Evolutionary conservation across 37 sponge, comb jelly and placozoan genomes (phyloP), one percentile per base, ranked within the genome.

Genomic region (Dysidea cf. avara): DNA sequence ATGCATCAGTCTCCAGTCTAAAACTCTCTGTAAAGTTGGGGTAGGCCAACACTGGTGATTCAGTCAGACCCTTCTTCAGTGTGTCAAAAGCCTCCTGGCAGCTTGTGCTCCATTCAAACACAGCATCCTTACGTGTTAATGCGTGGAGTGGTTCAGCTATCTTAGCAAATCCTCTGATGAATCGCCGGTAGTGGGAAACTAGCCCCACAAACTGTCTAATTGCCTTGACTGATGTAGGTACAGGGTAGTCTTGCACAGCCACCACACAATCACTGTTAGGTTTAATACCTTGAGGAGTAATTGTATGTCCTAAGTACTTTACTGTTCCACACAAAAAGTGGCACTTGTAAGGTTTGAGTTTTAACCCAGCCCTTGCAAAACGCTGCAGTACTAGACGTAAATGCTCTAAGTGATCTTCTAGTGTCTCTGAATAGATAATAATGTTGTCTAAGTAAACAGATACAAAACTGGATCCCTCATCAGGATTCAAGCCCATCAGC

Each of bases 1-100:
- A 49, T 2, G 87, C 81, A 57, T 86, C 76, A 3, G 75, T 86
- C 68, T 80, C 87, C 64, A 86, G 66, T 2, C 56, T 50, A 39
- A 83, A 83, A 22, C 33, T 63, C 61, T 49, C 16, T 36, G 14
- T 11, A 28, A 81, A 81, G 31, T 52, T 24, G 0, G 81, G 81
- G 55, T 72, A 81, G 16, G 66, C 56, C 7, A 81, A 36, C 24
- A 81, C 68, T 16, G 81, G 81, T 61, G 81, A 54, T 11, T 30
- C 35, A 20, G 39, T 61, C 29, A 74, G 62, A 11, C 33, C 43
- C 16, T 51, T 16, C 25, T 37, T 75, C 55, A 70, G 57, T 32
- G 18, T 29, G 54, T 70, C 26, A 70, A 70, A 70, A 17, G 55
- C 33, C 18, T 25, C 55, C 64, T 65, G 61, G 39, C 62, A 74